Percentiles rank a stretch among this genome's conserved stretches.
phyloP scores from a whole-genome alignment of 1,140 invertebrate genomes.

The Pissodes strobi region DNA sequence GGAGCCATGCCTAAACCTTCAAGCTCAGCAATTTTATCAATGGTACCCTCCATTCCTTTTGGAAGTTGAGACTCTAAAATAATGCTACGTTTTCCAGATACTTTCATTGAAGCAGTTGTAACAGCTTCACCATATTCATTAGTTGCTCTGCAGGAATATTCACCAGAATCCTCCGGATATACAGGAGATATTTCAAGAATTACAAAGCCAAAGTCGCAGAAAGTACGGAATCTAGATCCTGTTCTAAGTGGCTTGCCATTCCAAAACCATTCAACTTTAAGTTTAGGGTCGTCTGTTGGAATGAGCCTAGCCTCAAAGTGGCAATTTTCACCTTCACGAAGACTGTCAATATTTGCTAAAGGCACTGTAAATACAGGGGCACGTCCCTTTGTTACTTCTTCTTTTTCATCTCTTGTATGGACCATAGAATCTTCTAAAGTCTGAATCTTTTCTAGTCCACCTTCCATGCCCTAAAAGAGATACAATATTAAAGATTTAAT shows the following conservation, averaged over 20 bases:
- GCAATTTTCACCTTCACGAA: conserved; percentile 88
- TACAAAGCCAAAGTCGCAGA: conserved; percentile 94
- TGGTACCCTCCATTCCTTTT: conserved; percentile 90
- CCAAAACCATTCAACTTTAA: conserved; percentile 96
- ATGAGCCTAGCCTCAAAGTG: conserved; percentile 93
- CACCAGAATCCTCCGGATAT: conserved; percentile 93
- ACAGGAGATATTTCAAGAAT: conserved; percentile 92
- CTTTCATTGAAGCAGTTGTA: conserved; percentile 88
- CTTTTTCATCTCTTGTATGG: conserved; percentile 69
- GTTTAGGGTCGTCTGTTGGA: conserved; percentile 91
- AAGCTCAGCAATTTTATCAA: conserved; percentile 90
- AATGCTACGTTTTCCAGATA: conserved; percentile 87
- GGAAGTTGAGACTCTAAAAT: conserved; percentile 90
- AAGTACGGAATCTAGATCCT: conserved; percentile 88
- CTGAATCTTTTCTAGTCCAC: conserved; percentile 89
- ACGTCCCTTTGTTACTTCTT: conserved; percentile 73
- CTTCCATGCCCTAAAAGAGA: conserved; percentile 84
- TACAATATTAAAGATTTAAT: no score
- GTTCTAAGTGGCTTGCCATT: conserved; percentile 88
- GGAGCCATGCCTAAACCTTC: conserved; percentile 79
- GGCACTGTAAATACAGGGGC: conserved; percentile 91
- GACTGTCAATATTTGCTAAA: conserved; percentile 80
- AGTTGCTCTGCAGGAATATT: conserved; percentile 88
- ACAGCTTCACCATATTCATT: conserved; percentile 94
- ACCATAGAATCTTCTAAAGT: conserved; percentile 86